A percentile compares a stretch with the other conserved stretches of the same genome.
These are phyloP conservation scores for Heterotis niloticus DNA, from an alignment of 2,113 vertebrate genomes.

Conservation along the genomic window DNA sequence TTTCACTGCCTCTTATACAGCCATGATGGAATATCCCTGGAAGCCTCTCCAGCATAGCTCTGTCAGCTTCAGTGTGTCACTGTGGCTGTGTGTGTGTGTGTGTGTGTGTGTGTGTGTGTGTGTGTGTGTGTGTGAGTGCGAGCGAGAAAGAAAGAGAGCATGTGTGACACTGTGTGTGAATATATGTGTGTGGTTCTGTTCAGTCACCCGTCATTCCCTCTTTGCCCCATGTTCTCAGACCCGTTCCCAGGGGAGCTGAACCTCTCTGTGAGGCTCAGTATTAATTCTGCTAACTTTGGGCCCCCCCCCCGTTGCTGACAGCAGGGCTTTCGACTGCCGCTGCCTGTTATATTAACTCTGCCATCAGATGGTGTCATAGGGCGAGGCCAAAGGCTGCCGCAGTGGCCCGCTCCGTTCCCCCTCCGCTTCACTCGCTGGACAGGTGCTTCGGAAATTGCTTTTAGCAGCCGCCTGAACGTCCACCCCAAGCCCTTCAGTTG, in stretches of 20 bases:
- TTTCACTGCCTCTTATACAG: slow-evolving; percentile 67
- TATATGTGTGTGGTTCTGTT: slow-evolving; percentile 35
- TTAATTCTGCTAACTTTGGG: slow-evolving; percentile 74
- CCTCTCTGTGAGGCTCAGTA: slow-evolving; percentile 53
- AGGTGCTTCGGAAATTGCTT: slow-evolving; percentile 91
- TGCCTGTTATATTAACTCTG: slow-evolving; percentile 77
- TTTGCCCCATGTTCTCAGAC: background rate
- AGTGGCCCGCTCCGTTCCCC: slow-evolving; percentile 64
- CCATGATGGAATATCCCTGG: slow-evolving; percentile 68
- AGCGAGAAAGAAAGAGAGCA: too few species aligned
- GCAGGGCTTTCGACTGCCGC: slow-evolving; percentile 75
- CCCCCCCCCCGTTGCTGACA: slow-evolving; percentile 81
- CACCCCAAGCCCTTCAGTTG: slow-evolving; percentile 64
- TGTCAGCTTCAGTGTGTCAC: too few species aligned
- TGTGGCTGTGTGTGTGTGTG: background rate
- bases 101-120: background rate
- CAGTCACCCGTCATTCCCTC: slow-evolving; percentile 66
- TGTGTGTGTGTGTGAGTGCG: background rate
- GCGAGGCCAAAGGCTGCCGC: slow-evolving; percentile 63
- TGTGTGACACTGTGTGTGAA: background rate
- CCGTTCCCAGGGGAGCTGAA: background rate
- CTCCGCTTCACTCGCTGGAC: slow-evolving; percentile 73
- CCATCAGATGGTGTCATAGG: slow-evolving; percentile 75
- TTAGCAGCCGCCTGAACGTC: slow-evolving; percentile 50
- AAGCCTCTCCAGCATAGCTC: slow-evolving; percentile 35